Evolutionary conservation across 2,888 invertebrate genomes (phyloP).

Genomic region (Mylabris sibirica): DNA sequence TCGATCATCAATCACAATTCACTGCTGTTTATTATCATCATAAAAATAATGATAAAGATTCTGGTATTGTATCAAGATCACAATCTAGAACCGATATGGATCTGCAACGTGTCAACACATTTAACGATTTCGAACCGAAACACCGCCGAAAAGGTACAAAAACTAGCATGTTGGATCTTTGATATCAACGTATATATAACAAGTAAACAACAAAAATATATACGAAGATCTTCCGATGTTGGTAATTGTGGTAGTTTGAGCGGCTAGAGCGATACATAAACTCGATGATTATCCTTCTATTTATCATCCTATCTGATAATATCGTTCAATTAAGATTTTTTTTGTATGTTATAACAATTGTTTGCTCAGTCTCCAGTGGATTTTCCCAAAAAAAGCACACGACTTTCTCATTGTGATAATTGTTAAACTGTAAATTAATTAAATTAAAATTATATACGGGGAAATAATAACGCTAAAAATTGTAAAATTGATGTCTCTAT

Average conservation of each 20-base stretch:
- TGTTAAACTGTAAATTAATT: not conserved
- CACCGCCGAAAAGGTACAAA: constrained; percentile 46
- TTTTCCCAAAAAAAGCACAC: constrained; percentile 1
- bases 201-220: not conserved
- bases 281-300: too few species aligned
- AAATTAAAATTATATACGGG: not conserved
- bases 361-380: constrained; percentile 1
- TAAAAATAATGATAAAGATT: constrained; percentile 38
- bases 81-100: constrained; percentile 45
- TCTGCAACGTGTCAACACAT: constrained; percentile 41
- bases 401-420: not conserved
- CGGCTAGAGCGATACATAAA: not conserved
- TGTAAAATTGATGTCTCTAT: constrained; percentile 14
- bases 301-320: too few species aligned
- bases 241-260: too few species aligned
- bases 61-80: constrained; percentile 41
- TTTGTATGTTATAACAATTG: not conserved
- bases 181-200: not conserved
- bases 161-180: constrained; percentile 46
- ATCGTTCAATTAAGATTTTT: too few species aligned
- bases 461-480: constrained; percentile 16
- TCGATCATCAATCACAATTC: constrained; percentile 28
- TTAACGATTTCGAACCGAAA: constrained; percentile 38
- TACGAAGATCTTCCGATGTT: not conserved
- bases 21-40: constrained; percentile 30